Percentiles rank a stretch among this genome's conserved stretches.
Evolutionary conservation across 2,888 invertebrate species (phyloP).

Genomic region (Elegia similella): DNA sequence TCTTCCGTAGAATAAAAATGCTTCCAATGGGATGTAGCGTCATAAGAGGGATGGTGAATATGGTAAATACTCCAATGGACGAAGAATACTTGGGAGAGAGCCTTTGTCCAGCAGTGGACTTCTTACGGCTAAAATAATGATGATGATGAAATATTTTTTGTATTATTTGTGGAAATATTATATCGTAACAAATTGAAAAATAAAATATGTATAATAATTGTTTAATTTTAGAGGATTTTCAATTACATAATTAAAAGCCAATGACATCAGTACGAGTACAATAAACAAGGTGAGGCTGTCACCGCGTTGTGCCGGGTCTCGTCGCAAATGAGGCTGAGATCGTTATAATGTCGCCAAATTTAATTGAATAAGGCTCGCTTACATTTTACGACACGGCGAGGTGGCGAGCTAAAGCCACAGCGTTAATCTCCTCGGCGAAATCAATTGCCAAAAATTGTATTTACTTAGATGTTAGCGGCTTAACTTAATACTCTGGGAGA

Average conservation of each 20-base stretch:
- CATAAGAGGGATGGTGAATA: too few species aligned
- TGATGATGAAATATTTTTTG: too few species aligned
- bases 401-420: slow-evolving; percentile 59
- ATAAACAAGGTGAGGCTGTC: slow-evolving; percentile 53
- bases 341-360: slow-evolving; percentile 76
- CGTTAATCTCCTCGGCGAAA: slow-evolving; percentile 73
- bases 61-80: too few species aligned
- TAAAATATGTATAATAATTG: too few species aligned
- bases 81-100: too few species aligned
- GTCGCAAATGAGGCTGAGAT: slow-evolving; percentile 70
- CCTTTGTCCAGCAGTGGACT: too few species aligned
- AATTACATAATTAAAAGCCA: slow-evolving; percentile 29
- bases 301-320: slow-evolving; percentile 43
- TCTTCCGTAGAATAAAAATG: too few species aligned
- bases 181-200: too few species aligned
- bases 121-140: too few species aligned
- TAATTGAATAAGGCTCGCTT: slow-evolving; percentile 79
- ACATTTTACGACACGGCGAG: slow-evolving; percentile 72
- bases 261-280: slow-evolving; percentile 50
- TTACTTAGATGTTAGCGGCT: slow-evolving; percentile 39
- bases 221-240: too few species aligned
- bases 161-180: too few species aligned
- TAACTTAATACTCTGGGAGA: slow-evolving; percentile 44
- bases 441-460: slow-evolving; percentile 77
- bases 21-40: too few species aligned